Base-by-base conservation (phyloP, 2,113 vertebrate genomes). In the Amazona guildingii region DNA sequence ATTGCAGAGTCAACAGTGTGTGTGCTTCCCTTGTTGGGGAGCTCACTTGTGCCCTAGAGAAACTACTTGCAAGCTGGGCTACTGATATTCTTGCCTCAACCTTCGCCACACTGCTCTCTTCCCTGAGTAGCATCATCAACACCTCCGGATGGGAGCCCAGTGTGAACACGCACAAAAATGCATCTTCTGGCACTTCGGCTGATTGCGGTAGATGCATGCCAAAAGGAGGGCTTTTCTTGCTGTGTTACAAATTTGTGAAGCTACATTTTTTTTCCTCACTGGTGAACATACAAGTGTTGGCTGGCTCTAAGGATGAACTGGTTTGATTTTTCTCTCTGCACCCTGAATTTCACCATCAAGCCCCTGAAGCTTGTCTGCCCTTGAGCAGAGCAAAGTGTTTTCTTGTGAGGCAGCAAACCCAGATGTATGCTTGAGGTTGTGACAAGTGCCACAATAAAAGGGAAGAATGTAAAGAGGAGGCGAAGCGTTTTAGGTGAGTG, bases 201-300 rank as follows among this genome's bases (percentile, higher is more conserved):
- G 35, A 57, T 86, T 86, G 24, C 10, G 19, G 6, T 63, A 57
- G 49, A 37, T 91, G 87, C 55, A 13, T 64, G 35, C 74, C 19
- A 87, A 62, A 84, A 78, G 16, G 27, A 77, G 43, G 17, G 39
- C 25, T 76, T 68, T 79, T 57, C 66, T 33, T 62, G 29, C 6
- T 2, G 0, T 11, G 6, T 66, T 63, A 72, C 7, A 63, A 39
- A 61, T 49, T 3, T 0, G 0, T 77, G 23, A 41, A 63, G 5
- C 31, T 31, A 0, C 9, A 12, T 63, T 49, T 13, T 13, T 82
- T 75, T 27, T 10, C 24, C 29, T 52, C 18, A 0, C 25, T 13
- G 23, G 4, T 49, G 72, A 68, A 14, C 1, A 1, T 37, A 0
- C 3, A 61, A 46, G 13, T 61, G 27, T 69, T 54, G 70, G 19